These are phyloP conservation scores for Cololabis saira DNA, from an alignment of 2,113 vertebrate genomes.

Conservation along the genomic window DNA sequence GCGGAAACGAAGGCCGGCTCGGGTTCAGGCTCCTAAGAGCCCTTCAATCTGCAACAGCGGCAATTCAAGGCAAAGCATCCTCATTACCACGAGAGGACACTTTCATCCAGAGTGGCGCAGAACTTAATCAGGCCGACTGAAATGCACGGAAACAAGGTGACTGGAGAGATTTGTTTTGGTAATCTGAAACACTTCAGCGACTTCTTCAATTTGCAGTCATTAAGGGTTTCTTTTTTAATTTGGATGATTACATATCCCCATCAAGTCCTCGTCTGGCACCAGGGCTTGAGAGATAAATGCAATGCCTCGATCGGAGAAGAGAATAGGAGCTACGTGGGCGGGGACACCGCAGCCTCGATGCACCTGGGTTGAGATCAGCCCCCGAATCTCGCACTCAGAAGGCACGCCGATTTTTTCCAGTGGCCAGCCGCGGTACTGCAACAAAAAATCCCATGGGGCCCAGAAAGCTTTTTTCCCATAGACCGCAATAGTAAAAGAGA, in stretches of 20 bases:
- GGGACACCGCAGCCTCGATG: too few relatives aligned
- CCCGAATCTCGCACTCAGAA: too few relatives aligned
- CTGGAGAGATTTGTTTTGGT: constrained; percentile 1
- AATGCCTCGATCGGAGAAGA: too few relatives aligned
- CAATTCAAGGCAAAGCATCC: constrained; percentile 15
- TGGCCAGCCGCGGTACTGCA: too few relatives aligned
- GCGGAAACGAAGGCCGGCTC: constrained; percentile 5
- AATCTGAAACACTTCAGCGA: constrained; percentile 3
- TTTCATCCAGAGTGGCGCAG: neutral
- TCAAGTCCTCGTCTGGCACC: neutral
- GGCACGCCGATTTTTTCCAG: too few relatives aligned
- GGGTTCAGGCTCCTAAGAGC: constrained; percentile 22
- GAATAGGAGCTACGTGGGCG: too few relatives aligned
- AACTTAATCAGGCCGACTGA: constrained; percentile 18
- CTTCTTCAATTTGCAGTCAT: neutral
- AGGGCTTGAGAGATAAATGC: neutral
- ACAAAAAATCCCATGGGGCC: too few relatives aligned
- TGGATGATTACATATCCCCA: neutral
- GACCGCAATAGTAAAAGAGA: too few relatives aligned
- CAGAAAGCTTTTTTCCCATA: too few relatives aligned
- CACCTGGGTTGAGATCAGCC: too few relatives aligned
- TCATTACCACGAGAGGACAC: constrained; percentile 1
- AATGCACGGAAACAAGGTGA: neutral
- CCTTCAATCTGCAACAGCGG: constrained; percentile 4
- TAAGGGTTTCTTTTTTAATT: neutral